phyloP scores from a whole-genome alignment of 2,888 invertebrate genomes.

The Unio pictorum region DNA sequence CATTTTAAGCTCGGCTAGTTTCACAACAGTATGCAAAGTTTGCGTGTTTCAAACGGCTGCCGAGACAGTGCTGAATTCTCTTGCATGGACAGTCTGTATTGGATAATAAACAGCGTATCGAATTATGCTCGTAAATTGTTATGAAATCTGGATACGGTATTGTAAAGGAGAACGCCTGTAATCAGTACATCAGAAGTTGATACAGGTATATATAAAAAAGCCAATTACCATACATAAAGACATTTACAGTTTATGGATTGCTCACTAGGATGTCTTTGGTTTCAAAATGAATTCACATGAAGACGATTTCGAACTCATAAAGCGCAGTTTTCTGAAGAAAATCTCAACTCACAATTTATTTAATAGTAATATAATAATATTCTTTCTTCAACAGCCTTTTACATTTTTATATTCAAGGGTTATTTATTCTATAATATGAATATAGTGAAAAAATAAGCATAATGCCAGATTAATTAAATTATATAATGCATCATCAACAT shows the following conservation, averaged over 20 bases:
- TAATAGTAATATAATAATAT: no score
- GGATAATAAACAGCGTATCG: constrained; percentile 3
- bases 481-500: no score
- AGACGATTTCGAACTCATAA: constrained; percentile 26
- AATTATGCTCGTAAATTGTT: constrained; percentile 6
- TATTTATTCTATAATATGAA: no score
- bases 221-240: no score
- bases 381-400: no score
- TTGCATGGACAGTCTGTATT: constrained; percentile 22
- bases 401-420: no score
- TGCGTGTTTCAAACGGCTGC: constrained; percentile 6
- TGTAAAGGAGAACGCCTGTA: constrained; percentile 8
- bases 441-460: no score
- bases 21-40: constrained; percentile 17
- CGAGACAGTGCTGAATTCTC: constrained; percentile 18
- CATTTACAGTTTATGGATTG: constrained; percentile 6
- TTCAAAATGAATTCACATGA: constrained; percentile 6
- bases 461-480: no score
- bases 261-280: constrained; percentile 12
- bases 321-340: constrained; percentile 34
- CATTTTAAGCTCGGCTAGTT: constrained; percentile 21
- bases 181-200: constrained; percentile 6
- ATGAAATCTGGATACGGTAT: constrained; percentile 8
- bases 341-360: constrained; percentile 27
- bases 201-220: constrained; percentile 7